Evolutionary conservation across 2,113 vertebrate species (phyloP).

Genomic region (Sinocyclocheilus grahami): DNA sequence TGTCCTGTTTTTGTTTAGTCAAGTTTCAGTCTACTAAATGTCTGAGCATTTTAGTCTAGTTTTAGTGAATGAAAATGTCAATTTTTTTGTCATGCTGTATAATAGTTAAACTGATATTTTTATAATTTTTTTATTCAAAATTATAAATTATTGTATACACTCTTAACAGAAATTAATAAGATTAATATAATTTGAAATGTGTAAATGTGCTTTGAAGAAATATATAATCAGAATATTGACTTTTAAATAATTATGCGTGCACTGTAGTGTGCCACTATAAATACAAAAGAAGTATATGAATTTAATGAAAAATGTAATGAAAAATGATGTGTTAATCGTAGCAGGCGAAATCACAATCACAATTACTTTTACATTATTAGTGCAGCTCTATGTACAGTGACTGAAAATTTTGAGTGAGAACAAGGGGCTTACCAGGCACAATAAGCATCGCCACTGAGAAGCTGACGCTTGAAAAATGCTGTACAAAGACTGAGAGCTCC

Average conservation of each 20-base stretch:
- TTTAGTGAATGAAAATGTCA: no score
- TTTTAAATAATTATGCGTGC: neutral
- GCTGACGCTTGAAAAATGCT: conserved; percentile 94
- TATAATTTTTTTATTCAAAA: no score
- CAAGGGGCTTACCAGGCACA: conserved; percentile 90
- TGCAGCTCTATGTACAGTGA: neutral
- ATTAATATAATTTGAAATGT: no score
- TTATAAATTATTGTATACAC: no score
- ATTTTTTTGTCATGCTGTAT: no score
- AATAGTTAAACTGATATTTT: no score
- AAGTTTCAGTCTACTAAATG: no score
- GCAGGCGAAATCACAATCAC: neutral
- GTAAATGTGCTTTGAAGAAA: neutral
- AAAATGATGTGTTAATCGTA: neutral
- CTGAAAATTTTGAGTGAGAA: neutral
- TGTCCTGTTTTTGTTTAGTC: no score
- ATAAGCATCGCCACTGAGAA: conserved; percentile 97
- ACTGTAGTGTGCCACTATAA: neutral
- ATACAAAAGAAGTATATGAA: neutral
- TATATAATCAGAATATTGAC: neutral
- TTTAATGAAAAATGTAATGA: neutral
- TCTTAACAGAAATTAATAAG: no score
- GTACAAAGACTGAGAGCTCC: conserved; percentile 92
- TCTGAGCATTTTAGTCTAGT: no score
- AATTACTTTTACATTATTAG: neutral